phyloP scores from a whole-genome alignment of 2,113 vertebrate genomes.

The Sus scrofa region DNA sequence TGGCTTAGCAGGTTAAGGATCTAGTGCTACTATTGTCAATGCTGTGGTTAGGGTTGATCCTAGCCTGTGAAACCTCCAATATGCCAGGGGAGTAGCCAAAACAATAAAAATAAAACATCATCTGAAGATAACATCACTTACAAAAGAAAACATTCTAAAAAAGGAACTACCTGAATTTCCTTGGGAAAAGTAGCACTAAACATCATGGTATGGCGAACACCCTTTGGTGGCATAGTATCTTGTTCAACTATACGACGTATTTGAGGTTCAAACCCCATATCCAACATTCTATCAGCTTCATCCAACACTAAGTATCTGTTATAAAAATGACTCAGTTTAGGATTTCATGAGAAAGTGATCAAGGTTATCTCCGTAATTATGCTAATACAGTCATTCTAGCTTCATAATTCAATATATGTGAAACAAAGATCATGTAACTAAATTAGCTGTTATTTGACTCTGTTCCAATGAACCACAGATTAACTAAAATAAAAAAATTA shows the following conservation, averaged over 20 bases:
- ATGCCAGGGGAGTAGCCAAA: too few species aligned
- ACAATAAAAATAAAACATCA: too few species aligned
- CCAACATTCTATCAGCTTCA: slow-evolving; percentile 97
- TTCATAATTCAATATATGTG: background rate
- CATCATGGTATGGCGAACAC: slow-evolving; percentile 97
- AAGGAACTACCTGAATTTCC: slow-evolving; percentile 94
- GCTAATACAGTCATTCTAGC: background rate
- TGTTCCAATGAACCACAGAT: background rate
- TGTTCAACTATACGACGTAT: slow-evolving; percentile 97
- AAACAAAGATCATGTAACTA: background rate
- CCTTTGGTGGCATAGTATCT: slow-evolving; percentile 97
- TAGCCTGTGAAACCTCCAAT: too few species aligned
- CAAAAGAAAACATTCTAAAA: background rate
- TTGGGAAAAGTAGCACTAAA: slow-evolving; percentile 99
- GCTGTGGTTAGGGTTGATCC: too few species aligned
- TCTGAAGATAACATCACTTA: background rate
- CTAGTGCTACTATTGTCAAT: too few species aligned
- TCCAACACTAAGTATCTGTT: slow-evolving; percentile 95
- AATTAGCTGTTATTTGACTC: background rate
- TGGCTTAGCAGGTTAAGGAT: too few species aligned
- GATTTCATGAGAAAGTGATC: background rate
- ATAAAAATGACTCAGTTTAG: background rate
- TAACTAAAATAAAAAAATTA: background rate
- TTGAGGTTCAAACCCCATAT: slow-evolving; percentile 98
- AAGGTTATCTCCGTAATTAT: too few species aligned